Evolutionary conservation across 2,888 invertebrate species (phyloP).

Genomic region (Synanthedon vespiformis): DNA sequence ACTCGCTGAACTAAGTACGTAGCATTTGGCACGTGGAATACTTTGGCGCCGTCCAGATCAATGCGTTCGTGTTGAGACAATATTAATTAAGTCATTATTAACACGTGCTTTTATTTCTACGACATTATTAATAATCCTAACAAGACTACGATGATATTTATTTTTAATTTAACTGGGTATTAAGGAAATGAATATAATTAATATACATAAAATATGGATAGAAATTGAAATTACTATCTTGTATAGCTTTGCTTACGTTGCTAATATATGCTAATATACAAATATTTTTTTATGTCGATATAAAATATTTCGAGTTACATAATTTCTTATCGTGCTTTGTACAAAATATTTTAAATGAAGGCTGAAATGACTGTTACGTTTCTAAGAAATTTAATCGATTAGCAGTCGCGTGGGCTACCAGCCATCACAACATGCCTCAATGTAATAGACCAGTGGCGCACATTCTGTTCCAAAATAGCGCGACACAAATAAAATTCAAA

Average conservation of each 20-base stretch:
- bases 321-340: not conserved
- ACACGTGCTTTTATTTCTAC: conserved; percentile 20
- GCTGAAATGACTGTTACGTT: not conserved
- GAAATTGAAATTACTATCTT: too few relatives aligned
- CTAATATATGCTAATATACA: too few relatives aligned
- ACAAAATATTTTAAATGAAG: not conserved
- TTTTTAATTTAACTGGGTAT: too few relatives aligned
- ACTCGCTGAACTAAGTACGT: conserved; percentile 9
- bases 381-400: conserved; percentile 22
- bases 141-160: too few relatives aligned
- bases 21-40: conserved; percentile 40
- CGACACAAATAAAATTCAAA: conserved; percentile 70
- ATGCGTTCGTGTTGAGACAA: conserved; percentile 17
- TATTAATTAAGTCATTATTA: conserved; percentile 29
- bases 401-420: conserved; percentile 38
- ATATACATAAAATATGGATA: too few relatives aligned
- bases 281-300: too few relatives aligned
- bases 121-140: too few relatives aligned
- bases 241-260: too few relatives aligned
- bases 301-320: not conserved
- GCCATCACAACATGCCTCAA: conserved; percentile 28
- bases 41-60: conserved; percentile 22
- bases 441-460: conserved; percentile 62
- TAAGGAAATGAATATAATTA: too few relatives aligned
- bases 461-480: conserved; percentile 63